Base-by-base conservation (phyloP, 2,888 invertebrate species). In the Ectemnius lituratus region DNA sequence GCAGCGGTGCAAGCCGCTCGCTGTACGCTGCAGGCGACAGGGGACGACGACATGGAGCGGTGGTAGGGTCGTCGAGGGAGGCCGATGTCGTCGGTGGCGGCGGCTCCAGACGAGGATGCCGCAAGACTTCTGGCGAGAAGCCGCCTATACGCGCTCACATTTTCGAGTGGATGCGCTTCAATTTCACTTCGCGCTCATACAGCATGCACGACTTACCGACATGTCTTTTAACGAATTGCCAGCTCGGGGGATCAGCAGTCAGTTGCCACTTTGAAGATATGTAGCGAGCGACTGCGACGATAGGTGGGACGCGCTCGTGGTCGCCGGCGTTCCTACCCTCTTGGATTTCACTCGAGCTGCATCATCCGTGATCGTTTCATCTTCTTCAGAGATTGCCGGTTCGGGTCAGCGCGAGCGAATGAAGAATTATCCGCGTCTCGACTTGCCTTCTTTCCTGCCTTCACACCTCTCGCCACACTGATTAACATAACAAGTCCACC, bases 201-300 rank as follows among this genome's bases (percentile, higher is more conserved):
- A 20, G 56, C 73, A 80, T 83, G 83, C 83, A 78, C 67, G 71
- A 83, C 83, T 83, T 83, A 83, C 82, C 83, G 62, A 61, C 78
- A 72, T 78, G 74, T 83, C 76, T 78, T 74, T 74, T 77, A 81
- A 83, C 78, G 75, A 83, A 77, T 78, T 62, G 71, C 72, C 75
- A 45, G 70, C 52, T 49, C 69, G 64, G 67, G 76, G 69, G 62
- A 75, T 62, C 75, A 46, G 70, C 75, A 63, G 68, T 37, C 37
- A 37, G 37, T 73, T 76, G 70, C 70, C 73, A 73, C 66, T 67
- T 81, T 67, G 78, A 67, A 66, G 75, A 73, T 64, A 57, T 23
- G 20, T 60, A 46, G 52, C 69, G 60, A 47, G 37, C 27, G 64
- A 47, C 23, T 23, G 23, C 23, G 23, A 18, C n/a, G 57, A 5